Conservation (phyloP, 2,113 vertebrate species). For the Seriola quinqueradiata region DNA sequence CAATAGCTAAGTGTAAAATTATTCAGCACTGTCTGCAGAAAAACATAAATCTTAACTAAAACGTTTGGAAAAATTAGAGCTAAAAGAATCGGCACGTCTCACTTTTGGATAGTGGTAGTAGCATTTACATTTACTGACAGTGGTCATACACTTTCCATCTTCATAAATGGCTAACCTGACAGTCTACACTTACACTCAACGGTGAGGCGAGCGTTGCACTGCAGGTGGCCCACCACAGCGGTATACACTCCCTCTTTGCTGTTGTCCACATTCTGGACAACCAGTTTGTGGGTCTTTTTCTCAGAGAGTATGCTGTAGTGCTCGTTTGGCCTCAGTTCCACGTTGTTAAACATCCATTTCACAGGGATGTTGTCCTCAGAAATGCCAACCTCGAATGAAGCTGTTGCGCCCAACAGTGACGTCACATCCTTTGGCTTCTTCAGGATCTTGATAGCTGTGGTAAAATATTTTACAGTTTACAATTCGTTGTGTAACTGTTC, state of each 20-base stretch:
- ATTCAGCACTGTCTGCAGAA: too few relatives aligned
- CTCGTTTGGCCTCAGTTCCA: conserved; percentile 88
- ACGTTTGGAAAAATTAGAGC: too few relatives aligned
- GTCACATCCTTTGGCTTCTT: conserved; percentile 98
- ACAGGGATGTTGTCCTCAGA: conserved; percentile 95
- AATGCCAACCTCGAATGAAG: conserved; percentile 93
- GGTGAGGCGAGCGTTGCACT: conserved; percentile 89
- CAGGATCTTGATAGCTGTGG: conserved; percentile 94
- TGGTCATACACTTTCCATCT: background rate
- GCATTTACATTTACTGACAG: too few relatives aligned
- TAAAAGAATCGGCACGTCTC: too few relatives aligned
- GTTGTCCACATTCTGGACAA: conserved; percentile 88
- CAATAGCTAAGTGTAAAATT: too few relatives aligned
- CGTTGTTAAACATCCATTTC: conserved; percentile 93
- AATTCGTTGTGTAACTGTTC: background rate
- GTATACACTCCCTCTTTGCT: conserved; percentile 92
- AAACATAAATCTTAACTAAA: too few relatives aligned
- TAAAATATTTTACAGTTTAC: background rate
- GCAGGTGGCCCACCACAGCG: conserved; percentile 90
- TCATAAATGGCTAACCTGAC: background rate
- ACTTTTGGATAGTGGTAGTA: too few relatives aligned
- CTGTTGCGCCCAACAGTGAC: conserved; percentile 90
- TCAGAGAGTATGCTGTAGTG: conserved; percentile 91
- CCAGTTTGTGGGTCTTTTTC: conserved; percentile 94
- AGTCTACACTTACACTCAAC: conserved; percentile 90